Conservation (phyloP, 2,888 invertebrate species). For the Bombylius discolor region DNA sequence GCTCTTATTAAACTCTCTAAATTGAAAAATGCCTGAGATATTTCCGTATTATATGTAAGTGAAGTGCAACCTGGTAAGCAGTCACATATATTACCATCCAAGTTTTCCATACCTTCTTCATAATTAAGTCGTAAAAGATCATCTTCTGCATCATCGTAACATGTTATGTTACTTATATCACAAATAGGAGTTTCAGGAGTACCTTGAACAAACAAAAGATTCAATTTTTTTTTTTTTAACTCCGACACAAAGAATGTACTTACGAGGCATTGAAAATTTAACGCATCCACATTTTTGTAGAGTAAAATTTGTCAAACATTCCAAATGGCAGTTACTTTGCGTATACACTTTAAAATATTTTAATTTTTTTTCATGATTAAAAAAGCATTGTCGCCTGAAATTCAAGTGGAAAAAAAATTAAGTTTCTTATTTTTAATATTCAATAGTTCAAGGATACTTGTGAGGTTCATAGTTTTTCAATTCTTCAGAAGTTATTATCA, state of each 20-base stretch:
- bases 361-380: constrained; percentile 50
- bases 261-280: constrained; percentile 54
- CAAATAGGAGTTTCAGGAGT: constrained; percentile 28
- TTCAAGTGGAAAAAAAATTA: too few relatives aligned
- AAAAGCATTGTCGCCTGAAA: constrained; percentile 51
- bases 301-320: constrained; percentile 57
- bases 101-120: constrained; percentile 29
- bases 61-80: constrained; percentile 33
- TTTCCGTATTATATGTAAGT: constrained; percentile 28
- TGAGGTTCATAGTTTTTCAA: constrained; percentile 43
- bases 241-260: constrained; percentile 9
- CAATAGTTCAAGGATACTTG: constrained; percentile 15
- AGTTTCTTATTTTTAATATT: too few relatives aligned
- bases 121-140: constrained; percentile 17
- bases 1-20: background rate
- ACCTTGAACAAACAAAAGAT: too few relatives aligned
- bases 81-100: constrained; percentile 26
- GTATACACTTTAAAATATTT: constrained; percentile 55
- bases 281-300: constrained; percentile 50
- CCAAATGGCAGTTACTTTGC: constrained; percentile 59
- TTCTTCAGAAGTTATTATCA: constrained; percentile 52
- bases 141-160: constrained; percentile 31
- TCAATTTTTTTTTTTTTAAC: too few relatives aligned
- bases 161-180: constrained; percentile 27
- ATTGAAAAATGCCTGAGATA: constrained; percentile 30